Evolutionary conservation across 2,888 invertebrate genomes (phyloP), one percentile per base, ranked within the genome.

Genomic region (Apocheima hispidaria): DNA sequence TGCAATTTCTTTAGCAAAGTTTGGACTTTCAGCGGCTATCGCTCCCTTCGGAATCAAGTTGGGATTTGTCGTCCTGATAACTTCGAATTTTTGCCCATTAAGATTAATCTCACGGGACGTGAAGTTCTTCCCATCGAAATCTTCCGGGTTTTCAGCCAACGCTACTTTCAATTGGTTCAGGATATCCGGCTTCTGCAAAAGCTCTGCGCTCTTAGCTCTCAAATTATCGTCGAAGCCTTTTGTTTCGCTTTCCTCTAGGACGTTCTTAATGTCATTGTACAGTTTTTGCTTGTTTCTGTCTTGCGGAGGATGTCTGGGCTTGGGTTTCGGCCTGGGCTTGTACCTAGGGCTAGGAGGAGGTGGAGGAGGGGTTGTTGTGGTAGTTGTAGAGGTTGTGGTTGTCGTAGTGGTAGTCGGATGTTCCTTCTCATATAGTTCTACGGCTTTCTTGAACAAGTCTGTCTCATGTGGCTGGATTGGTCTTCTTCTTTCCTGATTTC

Each of bases 41-140:
- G 92, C 92, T 18, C 94, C 94, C 72, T 91, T 83, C n/a, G 94
- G 93, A 35, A 95, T 94, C 36, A 95, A 81, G 74, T 95, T 95
- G 0, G 96, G 96, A 80, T 96, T 96, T 0, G 93, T 94, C 0
- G 96, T 96, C 74, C 95, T 94, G 55, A 95, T 94, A 0, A 96
- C 94, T 86, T 97, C 96, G 14, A 96, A 94, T 72, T 95, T 95
- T 80, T 96, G 96, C 0, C 96, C 97, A 72, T 96, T 96, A 46
- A 97, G 79, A 6, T 96, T 94, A 50, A 97, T 94, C 79, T 96
- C 96, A 65, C 96, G 93, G 0, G 96, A 95, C 0, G 96, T 94
- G 58, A 95, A 94, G 67, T 96, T 96, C 77, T 95, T 96, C 50
- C 94, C 94, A 30, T 90, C 93, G 53, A 94, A 92, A 38, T 95